Conservation (phyloP, 2,888 invertebrate genomes). For the Crematogaster levior region DNA sequence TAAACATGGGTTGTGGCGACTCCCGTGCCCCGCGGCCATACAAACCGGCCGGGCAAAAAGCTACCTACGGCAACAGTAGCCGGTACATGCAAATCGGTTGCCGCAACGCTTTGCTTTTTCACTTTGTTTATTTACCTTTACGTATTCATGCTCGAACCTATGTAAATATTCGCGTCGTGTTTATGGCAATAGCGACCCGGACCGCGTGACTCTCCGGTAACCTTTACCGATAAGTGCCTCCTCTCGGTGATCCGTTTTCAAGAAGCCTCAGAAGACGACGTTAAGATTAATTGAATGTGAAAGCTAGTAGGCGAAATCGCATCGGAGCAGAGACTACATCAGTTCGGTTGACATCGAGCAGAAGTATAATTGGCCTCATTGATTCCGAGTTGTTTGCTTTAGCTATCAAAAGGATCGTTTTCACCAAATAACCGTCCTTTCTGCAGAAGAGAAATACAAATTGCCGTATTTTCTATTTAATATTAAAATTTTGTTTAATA, state of each 20-base stretch:
- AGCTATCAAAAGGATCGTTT: background rate
- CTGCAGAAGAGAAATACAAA: background rate
- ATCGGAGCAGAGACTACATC: conserved; percentile 3
- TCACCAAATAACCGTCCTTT: background rate
- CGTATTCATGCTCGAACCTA: conserved; percentile 60
- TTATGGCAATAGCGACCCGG: conserved; percentile 44
- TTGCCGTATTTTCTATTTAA: background rate
- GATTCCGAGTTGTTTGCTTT: conserved; percentile 27
- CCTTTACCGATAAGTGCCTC: conserved; percentile 38
- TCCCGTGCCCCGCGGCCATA: conserved; percentile 48
- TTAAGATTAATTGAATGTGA: conserved; percentile 36
- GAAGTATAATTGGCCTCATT: conserved; percentile 23
- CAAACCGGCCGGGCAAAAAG: conserved; percentile 47
- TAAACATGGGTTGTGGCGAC: conserved; percentile 51
- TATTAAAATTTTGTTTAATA: background rate
- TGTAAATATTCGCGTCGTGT: conserved; percentile 56
- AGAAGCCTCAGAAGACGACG: conserved; percentile 34
- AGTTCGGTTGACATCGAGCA: conserved; percentile 34
- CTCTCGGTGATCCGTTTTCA: conserved; percentile 53
- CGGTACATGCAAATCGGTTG: conserved; percentile 58
- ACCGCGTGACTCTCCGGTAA: conserved; percentile 14
- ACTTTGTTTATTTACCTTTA: conserved; percentile 58
- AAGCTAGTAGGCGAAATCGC: conserved; percentile 35
- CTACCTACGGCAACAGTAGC: conserved; percentile 51
- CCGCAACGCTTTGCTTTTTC: conserved; percentile 26